A percentile compares a stretch with the other conserved stretches of the same genome.
Conservation (phyloP, 2,797 vertebrate species). For the Diplodus puntazzo region DNA sequence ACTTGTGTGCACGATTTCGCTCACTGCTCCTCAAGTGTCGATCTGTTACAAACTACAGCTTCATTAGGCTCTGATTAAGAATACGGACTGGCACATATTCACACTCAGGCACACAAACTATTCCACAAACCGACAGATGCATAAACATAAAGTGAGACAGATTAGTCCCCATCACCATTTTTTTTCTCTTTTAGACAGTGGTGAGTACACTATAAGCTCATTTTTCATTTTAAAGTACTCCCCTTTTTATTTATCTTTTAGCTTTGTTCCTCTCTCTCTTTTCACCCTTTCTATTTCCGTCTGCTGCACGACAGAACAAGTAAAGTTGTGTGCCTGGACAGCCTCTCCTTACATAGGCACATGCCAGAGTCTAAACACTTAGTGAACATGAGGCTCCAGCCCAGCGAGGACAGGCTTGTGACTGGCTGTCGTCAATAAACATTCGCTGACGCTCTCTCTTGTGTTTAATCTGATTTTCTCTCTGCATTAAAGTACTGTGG, state of each 20-base stretch:
- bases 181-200: background rate
- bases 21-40: constrained; percentile 37
- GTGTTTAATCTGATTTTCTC: background rate
- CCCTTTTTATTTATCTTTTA: background rate
- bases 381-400: constrained; percentile 26
- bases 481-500: background rate
- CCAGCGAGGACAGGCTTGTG: constrained; percentile 10
- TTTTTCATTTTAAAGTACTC: constrained; percentile 6
- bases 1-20: constrained; percentile 39
- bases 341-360: constrained; percentile 72
- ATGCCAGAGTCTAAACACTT: constrained; percentile 50
- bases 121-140: background rate
- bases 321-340: constrained; percentile 34
- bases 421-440: constrained; percentile 43
- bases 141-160: constrained; percentile 9
- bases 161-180: background rate
- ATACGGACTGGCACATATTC: constrained; percentile 19
- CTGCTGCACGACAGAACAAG: constrained; percentile 45
- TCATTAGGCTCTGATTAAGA: constrained; percentile 61
- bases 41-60: constrained; percentile 53
- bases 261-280: background rate
- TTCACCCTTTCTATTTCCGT: background rate
- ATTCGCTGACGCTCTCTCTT: constrained; percentile 11
- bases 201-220: too few species aligned
- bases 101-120: background rate